Evolutionary conservation across 2,797 vertebrate species (phyloP), one percentile per base, ranked within the genome.

Genomic region (Rallus crepitans): DNA sequence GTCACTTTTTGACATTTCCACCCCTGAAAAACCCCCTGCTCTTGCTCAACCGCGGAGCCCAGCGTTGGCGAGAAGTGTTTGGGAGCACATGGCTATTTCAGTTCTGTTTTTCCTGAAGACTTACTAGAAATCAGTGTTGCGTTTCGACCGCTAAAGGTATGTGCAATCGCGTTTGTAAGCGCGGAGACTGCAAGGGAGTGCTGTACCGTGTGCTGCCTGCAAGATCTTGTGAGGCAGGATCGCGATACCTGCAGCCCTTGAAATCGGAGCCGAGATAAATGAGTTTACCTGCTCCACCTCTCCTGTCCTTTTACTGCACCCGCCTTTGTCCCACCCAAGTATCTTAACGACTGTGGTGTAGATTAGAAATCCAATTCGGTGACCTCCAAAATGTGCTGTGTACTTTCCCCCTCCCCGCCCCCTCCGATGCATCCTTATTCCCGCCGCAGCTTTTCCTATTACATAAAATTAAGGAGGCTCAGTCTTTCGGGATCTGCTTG

Each of bases 331-430:
- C 76, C 84, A 71, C 53, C 45, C 57, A 3, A 4, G 47, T 33
- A 59, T 11, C 45, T 17, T 71, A 66, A 82, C 24, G 30, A 37
- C 68, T 53, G 15, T 23, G 83, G 48, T 57, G 37, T 33, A 18
- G 9, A 39, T 78, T 76, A 78, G 63, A 73, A 94, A 95, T 81
- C 52, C 30, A 23, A 17, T 15, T 27, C 19, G 71, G 86, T 93
- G 91, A 96, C 96, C 94, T 96, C 95, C 76, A 94, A 93, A 87
- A 87, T 37, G 19, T 82, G 83, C 37, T 14, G 72, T 52, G 69
- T 81, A 65, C 0, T 27, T 52, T 28, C 50, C 50, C 7, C 37
- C 37, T 37, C 50, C 27, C 50, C 50, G 9, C 23, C 50, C 50
- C 50, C 50, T 27, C 50, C 20, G 9, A 1, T 8, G 73, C 82